These are phyloP conservation scores for Notarius quadriscutis DNA, from an alignment of 2,113 vertebrate species.

Conservation along the genomic window DNA sequence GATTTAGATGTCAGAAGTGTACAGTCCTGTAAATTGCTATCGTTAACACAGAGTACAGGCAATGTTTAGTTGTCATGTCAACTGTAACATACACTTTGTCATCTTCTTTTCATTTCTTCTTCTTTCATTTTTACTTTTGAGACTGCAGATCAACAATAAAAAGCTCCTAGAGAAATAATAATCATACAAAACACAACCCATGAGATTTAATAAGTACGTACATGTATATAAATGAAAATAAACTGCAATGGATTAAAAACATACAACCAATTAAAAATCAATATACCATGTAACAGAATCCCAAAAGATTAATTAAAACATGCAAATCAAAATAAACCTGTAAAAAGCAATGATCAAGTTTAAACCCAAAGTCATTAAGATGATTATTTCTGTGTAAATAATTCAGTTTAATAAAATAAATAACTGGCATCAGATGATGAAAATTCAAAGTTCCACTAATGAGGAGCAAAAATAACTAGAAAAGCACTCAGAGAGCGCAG, in stretches of 20 bases:
- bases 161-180: neutral
- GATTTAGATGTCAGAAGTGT: neutral
- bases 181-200: neutral
- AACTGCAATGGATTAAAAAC: neutral
- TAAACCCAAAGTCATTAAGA: neutral
- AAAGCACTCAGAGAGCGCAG: too few relatives aligned
- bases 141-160: neutral
- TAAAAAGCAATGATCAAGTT: neutral
- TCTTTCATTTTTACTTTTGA: neutral
- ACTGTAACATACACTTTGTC: neutral
- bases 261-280: neutral
- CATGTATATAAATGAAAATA: neutral
- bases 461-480: neutral
- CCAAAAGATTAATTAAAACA: neutral
- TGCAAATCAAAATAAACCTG: neutral
- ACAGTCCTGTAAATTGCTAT: neutral
- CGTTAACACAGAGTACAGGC: neutral
- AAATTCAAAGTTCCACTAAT: neutral
- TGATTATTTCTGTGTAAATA: neutral
- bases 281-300: neutral
- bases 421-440: neutral
- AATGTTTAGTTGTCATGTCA: neutral
- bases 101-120: neutral
- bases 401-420: neutral
- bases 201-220: neutral